A percentile compares a stretch with the other conserved stretches of the same genome.
Evolutionary conservation across 2,797 vertebrate genomes (phyloP).

Genomic region (Chanos chanos): DNA sequence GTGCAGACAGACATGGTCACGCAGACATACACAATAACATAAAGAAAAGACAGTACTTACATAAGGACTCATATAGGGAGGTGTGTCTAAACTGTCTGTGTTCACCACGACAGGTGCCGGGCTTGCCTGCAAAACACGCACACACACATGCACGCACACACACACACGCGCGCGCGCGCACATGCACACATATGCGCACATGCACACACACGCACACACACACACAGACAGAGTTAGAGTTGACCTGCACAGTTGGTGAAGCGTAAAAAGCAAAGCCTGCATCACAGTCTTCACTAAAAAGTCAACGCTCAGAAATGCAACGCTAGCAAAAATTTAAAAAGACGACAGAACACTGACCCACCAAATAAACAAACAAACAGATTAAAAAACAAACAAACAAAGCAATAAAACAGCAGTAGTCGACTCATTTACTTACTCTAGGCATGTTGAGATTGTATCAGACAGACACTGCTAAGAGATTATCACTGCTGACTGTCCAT

Average conservation of each 20-base stretch:
- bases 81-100: conserved; percentile 85
- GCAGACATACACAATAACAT: neutral
- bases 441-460: conserved; percentile 73
- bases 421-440: conserved; percentile 64
- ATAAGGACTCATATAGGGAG: conserved; percentile 85
- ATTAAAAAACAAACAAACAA: neutral
- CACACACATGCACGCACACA: no score
- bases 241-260: no score
- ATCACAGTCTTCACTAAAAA: no score
- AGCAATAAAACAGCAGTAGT: conserved; percentile 6
- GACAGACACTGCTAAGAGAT: conserved; percentile 67
- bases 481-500: conserved; percentile 59
- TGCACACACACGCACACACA: neutral
- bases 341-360: neutral
- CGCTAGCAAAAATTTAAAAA: neutral
- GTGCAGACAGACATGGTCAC: neutral
- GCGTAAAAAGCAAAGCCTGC: no score
- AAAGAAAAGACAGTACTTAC: conserved; percentile 38
- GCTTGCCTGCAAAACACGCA: conserved; percentile 80
- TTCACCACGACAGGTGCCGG: conserved; percentile 95
- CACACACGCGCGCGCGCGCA: no score
- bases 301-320: neutral
- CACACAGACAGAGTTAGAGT: neutral
- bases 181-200: no score
- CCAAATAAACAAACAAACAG: neutral